Conservation (phyloP, 2,797 vertebrate genomes). For the Eulemur albifrons region DNA sequence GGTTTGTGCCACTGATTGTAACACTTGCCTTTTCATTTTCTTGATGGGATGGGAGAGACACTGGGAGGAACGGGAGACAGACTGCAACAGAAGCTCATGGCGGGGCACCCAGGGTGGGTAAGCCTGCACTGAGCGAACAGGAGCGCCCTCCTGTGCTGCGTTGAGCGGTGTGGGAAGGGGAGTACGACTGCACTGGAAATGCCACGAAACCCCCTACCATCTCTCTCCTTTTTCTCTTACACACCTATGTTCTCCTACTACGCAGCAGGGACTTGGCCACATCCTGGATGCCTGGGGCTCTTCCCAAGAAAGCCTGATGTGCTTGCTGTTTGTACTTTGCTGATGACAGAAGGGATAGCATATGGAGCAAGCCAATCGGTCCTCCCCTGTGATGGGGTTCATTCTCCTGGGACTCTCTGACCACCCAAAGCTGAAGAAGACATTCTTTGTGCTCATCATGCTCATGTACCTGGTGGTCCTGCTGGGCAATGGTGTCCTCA, state of each 20-base stretch:
- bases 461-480: conserved; percentile 49
- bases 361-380: conserved; percentile 33
- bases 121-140: not conserved
- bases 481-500: conserved; percentile 60
- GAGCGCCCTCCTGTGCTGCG: not conserved
- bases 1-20: not conserved
- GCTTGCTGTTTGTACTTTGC: not conserved
- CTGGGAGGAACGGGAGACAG: not conserved
- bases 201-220: not conserved
- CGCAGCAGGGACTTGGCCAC: not conserved
- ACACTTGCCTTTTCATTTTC: not conserved
- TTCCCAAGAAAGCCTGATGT: not conserved
- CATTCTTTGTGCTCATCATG: conserved; percentile 37
- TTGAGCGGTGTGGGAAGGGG: not conserved
- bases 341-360: not conserved
- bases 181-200: not conserved
- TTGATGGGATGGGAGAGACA: not conserved
- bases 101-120: not conserved
- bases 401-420: conserved; percentile 48
- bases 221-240: not conserved
- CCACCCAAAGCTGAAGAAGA: not conserved
- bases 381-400: not conserved
- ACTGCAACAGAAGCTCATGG: not conserved
- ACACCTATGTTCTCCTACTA: not conserved
- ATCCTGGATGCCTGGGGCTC: not conserved